These are phyloP conservation scores for Cotesia congregata DNA, from an alignment of 2,888 invertebrate species.

Conservation along the genomic window DNA sequence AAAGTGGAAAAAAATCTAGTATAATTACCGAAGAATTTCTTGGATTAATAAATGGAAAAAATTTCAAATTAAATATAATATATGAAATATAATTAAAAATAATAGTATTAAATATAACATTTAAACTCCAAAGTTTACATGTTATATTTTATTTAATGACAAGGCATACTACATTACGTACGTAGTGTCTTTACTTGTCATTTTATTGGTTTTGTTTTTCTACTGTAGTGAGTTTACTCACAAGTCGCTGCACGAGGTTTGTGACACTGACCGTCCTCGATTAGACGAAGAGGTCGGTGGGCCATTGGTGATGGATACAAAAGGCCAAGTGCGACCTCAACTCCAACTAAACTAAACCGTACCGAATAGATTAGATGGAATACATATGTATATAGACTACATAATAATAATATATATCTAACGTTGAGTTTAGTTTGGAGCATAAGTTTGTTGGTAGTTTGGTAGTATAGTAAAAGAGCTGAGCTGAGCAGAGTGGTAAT, in stretches of 20 bases:
- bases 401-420: background rate
- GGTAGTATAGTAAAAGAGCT: background rate
- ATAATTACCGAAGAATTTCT: conserved; percentile 20
- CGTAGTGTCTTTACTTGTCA: background rate
- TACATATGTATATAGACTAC: conserved; percentile 8
- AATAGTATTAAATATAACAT: background rate
- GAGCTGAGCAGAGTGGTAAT: conserved; percentile 44
- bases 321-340: conserved; percentile 43
- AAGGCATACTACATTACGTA: background rate
- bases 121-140: background rate
- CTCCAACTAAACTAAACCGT: background rate
- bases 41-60: background rate
- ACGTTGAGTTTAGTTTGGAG: background rate
- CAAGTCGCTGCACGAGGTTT: conserved; percentile 24
- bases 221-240: background rate
- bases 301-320: conserved; percentile 37
- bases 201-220: background rate
- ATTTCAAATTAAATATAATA: no score
- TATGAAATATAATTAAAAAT: background rate
- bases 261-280: conserved; percentile 42
- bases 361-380: background rate
- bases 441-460: background rate
- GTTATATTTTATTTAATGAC: no score
- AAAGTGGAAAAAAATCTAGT: conserved; percentile 19
- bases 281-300: conserved; percentile 24